Evolutionary conservation across 2,113 vertebrate genomes (phyloP), one percentile per base, ranked within the genome.

Genomic region (Menura novaehollandiae): DNA sequence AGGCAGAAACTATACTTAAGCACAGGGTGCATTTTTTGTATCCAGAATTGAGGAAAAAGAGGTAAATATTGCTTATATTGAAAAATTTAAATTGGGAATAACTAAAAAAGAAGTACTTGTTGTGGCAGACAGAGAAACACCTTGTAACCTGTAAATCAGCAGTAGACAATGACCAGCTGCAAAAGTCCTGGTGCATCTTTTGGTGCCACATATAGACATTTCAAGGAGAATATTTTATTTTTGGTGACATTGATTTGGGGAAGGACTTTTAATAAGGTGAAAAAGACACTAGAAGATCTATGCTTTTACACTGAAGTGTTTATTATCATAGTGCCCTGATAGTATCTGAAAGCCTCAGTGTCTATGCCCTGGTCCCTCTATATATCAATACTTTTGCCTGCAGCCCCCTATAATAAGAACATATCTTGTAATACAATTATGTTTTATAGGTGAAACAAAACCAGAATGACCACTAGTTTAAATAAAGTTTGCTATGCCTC

Each of bases 21-120:
- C 19, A 75, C 12, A 66, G 4, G 2, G 13, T 76, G 4, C 7
- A 39, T 35, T 60, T 73, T 73, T 77, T 7, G 4, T 76, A 60
- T 26, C 7, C 13, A 73, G 3, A 6, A 51, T 11, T 0, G 0
- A 82, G 13, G 6, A 35, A 53, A 56, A 59, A 75, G 12, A 56
- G 17, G 10, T 52, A 64, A 80, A 69, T 68, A 33, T 64, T 3
- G 5, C 17, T 86, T 39, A 22, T 23, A 41, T n/a, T 43, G 8
- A 62, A 66, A 37, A 62, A 10, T 15, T 69, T 78, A 28, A n/a
- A 49, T n/a, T 44, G 7, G 17, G 17, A 35, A 12, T 81, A 44
- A 13, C 9, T 66, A 67, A 77, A 46, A 51, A 46, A 37, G 27
- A 72, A 12, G 2, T 27, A 30, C 4, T 46, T 81, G 4, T 11